Conservation (phyloP, 1,140 invertebrate genomes). For the Coenobita brevimanus region DNA sequence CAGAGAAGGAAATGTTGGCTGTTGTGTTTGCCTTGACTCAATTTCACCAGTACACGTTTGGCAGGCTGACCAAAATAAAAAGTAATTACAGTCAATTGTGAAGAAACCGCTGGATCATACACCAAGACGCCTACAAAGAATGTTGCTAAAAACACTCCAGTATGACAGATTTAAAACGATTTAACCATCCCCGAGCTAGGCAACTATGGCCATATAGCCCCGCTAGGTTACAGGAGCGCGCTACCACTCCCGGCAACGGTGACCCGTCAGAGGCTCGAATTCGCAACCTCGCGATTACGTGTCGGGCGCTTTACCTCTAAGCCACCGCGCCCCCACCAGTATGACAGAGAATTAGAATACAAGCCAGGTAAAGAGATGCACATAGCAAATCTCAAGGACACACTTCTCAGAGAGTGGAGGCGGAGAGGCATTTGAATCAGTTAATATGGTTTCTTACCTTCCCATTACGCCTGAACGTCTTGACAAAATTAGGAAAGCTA, state of each 20-base stretch:
- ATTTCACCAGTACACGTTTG: not conserved
- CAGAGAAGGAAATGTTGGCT: slow-evolving; percentile 13
- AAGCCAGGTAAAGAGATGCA: not conserved
- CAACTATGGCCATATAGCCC: too few species aligned
- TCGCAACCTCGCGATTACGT: too few species aligned
- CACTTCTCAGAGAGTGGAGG: slow-evolving; percentile 23
- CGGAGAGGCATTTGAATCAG: slow-evolving; percentile 4
- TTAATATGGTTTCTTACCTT: not conserved
- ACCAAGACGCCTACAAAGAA: not conserved
- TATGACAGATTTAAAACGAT: not conserved
- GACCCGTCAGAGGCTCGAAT: too few species aligned
- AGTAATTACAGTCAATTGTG: not conserved
- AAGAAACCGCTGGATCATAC: not conserved
- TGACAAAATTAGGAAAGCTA: slow-evolving; percentile 7
- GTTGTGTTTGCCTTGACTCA: not conserved
- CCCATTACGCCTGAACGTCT: not conserved
- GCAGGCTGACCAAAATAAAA: not conserved
- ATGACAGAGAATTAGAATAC: not conserved
- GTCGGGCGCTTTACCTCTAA: too few species aligned
- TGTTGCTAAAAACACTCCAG: not conserved
- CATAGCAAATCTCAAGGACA: not conserved
- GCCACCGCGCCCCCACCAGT: too few species aligned
- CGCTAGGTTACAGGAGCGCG: too few species aligned
- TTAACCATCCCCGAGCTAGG: too few species aligned
- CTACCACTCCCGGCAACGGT: too few species aligned